phyloP scores from a whole-genome alignment of 1,140 invertebrate genomes.

The Phthorimaea operculella region DNA sequence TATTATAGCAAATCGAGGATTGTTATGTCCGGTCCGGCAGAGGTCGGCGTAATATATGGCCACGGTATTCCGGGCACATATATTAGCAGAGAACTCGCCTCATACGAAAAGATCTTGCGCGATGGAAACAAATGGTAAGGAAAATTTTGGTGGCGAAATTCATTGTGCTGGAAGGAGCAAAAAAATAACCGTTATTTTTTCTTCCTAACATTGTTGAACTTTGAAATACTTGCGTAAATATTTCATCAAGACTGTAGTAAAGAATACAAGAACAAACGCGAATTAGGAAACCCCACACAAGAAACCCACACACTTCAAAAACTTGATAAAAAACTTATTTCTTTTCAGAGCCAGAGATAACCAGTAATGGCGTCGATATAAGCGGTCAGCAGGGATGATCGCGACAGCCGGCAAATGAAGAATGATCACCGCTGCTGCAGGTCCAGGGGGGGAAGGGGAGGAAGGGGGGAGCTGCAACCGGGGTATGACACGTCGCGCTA shows the following conservation, averaged over 20 bases:
- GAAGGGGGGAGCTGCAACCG: slow-evolving; percentile 1
- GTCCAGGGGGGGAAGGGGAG: slow-evolving; percentile 7
- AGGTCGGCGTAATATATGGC: slow-evolving; percentile 69
- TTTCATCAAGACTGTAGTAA: no score
- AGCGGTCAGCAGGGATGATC: slow-evolving; percentile 27
- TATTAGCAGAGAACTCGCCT: slow-evolving; percentile 68
- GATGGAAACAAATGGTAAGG: slow-evolving; percentile 69
- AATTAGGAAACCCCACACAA: no score
- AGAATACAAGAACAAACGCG: neutral
- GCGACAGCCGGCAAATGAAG: slow-evolving; percentile 47
- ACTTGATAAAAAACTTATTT: no score
- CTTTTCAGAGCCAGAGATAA: no score
- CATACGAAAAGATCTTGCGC: slow-evolving; percentile 68
- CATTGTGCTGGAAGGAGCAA: slow-evolving; percentile 53
- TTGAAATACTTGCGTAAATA: no score
- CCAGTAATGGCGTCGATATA: neutral
- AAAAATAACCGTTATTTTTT: slow-evolving; percentile 60
- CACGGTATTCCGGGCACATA: slow-evolving; percentile 68
- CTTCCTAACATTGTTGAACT: slow-evolving; percentile 12
- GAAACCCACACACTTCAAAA: no score
- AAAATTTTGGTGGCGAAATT: slow-evolving; percentile 68
- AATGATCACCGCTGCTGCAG: slow-evolving; percentile 50
- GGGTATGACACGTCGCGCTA: slow-evolving; percentile 40
- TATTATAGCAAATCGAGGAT: slow-evolving; percentile 68
- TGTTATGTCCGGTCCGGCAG: slow-evolving; percentile 67